Base-by-base conservation (phyloP, 2,888 invertebrate genomes). In the Fissipunctia ypsillon region DNA sequence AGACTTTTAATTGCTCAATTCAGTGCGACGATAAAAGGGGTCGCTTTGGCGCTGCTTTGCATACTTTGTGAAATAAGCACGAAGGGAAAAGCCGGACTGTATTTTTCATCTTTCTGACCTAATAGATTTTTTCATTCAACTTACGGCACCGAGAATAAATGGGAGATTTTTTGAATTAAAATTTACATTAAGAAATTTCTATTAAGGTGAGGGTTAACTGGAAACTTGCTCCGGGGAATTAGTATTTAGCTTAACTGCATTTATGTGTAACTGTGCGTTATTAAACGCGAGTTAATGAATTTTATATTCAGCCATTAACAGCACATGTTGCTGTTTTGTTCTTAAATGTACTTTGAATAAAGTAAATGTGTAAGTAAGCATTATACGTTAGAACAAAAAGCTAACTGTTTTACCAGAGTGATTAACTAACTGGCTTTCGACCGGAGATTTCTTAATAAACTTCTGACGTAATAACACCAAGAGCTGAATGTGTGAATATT, bases 141-240 rank as follows among this genome's bases (percentile, higher is more conserved):
- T 89, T 88, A 87, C 86, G 84, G 87, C 74, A 84, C 87, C 80
- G 83, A 81, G 88, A 91, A 89, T 88, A 89, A 90, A 89, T 86
- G 86, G 84, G 81, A 76, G 83, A 61, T 88, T 88, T 91, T 91
- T 91, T 87, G 78, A 92, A 93, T 93, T 92, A 92, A 92, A 92
- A 93, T 93, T 92, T 91, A 89, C 89, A 90, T 91, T 91, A 92
- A 92, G 89, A 91, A 90, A 90, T 91, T 90, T 90, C 89, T 91
- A 92, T 93, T 92, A 90, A 90, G 90, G 91, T 77, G 90, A 87
- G 88, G 86, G 90, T 91, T 91, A 91, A 90, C 84, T 89, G 88
- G 72, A 87, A 90, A 92, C 88, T 88, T 81, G 80, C 91, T 87
- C 90, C 10, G 41, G 89, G 84, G 90, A 88, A 84, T 83, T 81